Evolutionary conservation across 2,888 invertebrate species (phyloP).

Genomic region (Syrista parreyssii): DNA sequence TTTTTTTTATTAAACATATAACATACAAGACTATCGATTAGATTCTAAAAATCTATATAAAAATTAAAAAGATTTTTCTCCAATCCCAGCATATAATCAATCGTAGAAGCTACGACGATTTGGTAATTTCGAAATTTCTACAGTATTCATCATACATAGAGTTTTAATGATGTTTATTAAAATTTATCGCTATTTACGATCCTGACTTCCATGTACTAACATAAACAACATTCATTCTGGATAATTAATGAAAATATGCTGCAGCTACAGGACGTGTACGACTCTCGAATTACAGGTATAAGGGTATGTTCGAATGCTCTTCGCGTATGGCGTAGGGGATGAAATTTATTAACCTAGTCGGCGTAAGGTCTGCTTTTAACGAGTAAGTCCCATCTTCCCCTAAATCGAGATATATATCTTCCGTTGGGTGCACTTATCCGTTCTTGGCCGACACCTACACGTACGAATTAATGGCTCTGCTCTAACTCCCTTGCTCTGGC

Average conservation of each 20-base stretch:
- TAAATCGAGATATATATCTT: conserved; percentile 63
- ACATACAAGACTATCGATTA: background rate
- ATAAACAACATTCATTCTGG: background rate
- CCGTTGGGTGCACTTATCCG: conserved; percentile 61
- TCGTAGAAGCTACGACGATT: background rate
- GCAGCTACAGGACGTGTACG: background rate
- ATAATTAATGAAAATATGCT: background rate
- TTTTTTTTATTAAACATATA: background rate
- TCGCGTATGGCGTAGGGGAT: background rate
- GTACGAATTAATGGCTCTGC: conserved; percentile 61
- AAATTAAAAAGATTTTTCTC: background rate
- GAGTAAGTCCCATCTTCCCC: conserved; percentile 57
- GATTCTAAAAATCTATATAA: background rate
- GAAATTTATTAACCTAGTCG: conserved; percentile 44
- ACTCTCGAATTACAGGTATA: background rate
- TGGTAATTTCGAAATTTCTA: background rate
- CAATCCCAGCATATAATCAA: background rate
- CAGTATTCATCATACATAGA: background rate
- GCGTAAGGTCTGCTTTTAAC: conserved; percentile 57
- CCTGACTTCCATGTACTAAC: background rate
- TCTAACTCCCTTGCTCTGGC: conserved; percentile 23
- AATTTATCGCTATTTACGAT: background rate
- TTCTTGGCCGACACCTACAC: conserved; percentile 62
- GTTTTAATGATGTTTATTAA: background rate
- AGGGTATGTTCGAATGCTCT: background rate